Conservation (phyloP, 92 coral and sea anemone species). For the Zoanthus sansibaricus region DNA sequence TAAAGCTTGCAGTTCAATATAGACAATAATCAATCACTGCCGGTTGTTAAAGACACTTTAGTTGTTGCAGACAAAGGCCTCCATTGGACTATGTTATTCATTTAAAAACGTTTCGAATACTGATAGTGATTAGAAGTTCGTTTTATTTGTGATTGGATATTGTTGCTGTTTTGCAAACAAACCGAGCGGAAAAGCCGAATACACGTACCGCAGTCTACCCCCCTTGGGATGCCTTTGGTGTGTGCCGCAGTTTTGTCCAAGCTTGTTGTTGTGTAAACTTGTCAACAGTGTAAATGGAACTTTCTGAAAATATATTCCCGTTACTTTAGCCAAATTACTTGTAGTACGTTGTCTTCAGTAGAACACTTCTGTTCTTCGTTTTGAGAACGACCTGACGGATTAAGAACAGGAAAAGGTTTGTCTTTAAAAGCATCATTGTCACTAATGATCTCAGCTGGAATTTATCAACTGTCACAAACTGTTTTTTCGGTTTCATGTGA, state of each 20-base stretch:
- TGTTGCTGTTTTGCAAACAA: not conserved
- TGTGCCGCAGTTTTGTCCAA: not conserved
- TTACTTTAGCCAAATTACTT: constrained; percentile 3
- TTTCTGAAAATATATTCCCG: not conserved
- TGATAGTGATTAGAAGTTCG: constrained; percentile 5
- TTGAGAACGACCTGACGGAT: not conserved
- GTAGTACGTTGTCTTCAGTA: not conserved
- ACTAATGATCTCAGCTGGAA: not conserved
- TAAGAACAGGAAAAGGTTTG: constrained; percentile 5
- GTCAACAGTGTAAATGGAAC: constrained; percentile 24
- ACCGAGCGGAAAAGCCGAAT: not conserved
- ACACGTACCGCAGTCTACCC: not conserved
- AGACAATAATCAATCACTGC: too few species aligned
- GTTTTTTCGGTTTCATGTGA: not conserved
- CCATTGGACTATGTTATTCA: not conserved
- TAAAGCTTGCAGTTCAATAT: too few species aligned
- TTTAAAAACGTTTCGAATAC: constrained; percentile 24
- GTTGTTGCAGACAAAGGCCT: not conserved
- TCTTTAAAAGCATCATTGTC: not conserved
- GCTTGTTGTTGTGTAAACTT: not conserved
- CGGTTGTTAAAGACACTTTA: not conserved
- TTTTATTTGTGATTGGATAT: constrained; percentile 8
- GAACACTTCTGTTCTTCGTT: not conserved
- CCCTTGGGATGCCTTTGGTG: constrained; percentile 2
- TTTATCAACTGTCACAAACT: not conserved